These are phyloP conservation scores for Leptinotarsa peninsularis DNA, from an alignment of 2,888 invertebrate species.

Conservation along the genomic window DNA sequence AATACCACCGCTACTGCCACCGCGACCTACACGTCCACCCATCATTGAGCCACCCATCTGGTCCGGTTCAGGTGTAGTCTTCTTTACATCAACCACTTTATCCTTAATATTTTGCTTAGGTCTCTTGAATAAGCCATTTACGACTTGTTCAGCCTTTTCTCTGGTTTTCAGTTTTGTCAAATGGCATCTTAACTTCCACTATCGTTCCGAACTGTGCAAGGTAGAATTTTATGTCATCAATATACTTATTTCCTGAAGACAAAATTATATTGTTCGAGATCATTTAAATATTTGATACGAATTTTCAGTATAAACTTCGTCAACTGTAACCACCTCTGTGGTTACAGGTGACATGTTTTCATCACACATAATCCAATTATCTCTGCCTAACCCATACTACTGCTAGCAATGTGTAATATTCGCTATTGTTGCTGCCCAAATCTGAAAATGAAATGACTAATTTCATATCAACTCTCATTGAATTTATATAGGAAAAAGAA, in stretches of 20 bases:
- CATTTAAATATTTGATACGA: not conserved
- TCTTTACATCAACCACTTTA: slow-evolving; percentile 96
- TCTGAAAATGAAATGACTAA: slow-evolving; percentile 69
- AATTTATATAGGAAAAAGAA: not conserved
- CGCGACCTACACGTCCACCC: slow-evolving; percentile 74
- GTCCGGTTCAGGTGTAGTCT: slow-evolving; percentile 92
- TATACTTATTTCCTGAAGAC: too few relatives aligned
- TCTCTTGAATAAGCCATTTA: slow-evolving; percentile 82
- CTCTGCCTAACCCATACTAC: slow-evolving; percentile 92
- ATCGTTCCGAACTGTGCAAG: too few relatives aligned
- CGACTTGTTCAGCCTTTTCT: slow-evolving; percentile 24
- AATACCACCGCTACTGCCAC: slow-evolving; percentile 78
- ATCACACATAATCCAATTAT: slow-evolving; percentile 96
- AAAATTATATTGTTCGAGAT: too few relatives aligned
- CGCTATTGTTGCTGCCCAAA: slow-evolving; percentile 97
- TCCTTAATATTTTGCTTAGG: slow-evolving; percentile 94
- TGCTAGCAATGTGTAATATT: slow-evolving; percentile 96
- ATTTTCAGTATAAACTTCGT: slow-evolving; percentile 69
- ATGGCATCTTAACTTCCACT: too few relatives aligned
- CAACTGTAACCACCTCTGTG: too few relatives aligned
- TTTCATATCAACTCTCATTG: not conserved
- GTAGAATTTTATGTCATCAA: too few relatives aligned
- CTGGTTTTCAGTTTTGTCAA: too few relatives aligned
- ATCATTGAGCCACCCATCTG: slow-evolving; percentile 69
- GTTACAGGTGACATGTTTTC: slow-evolving; percentile 89